Base-by-base conservation (phyloP, 2,888 invertebrate genomes). In the Athetis lepigone region DNA sequence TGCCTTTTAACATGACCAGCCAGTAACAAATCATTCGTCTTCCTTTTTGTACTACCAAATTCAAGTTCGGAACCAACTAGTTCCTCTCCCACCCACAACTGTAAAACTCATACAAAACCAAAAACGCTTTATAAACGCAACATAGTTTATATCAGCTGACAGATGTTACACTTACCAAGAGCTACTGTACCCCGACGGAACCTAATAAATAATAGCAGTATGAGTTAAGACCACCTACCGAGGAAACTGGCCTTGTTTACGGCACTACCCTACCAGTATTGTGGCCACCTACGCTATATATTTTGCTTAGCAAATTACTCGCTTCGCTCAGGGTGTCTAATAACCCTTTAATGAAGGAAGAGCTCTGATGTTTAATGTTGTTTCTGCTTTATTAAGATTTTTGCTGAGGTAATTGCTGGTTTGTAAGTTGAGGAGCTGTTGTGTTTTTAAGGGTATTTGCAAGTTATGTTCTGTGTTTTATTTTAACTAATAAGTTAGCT, bases 141-240 rank as follows among this genome's bases (percentile, higher is more conserved):
- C 57, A 51, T 62, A 77, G 70, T 69, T 76, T 74, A 72, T 70
- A 71, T 59, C 65, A 65, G 56, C 81, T 85, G 88, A 88, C 88
- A 87, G 88, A 87, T 88, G 88, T 88, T 87, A 84, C 86, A 84
- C 82, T 87, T 83, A 84, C 73, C 60, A 76, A 83, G 85, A 88
- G 89, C 87, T 88, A 88, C 90, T 85, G 86, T 88, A 82, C 88
- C 89, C 83, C 87, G 82, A 67, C 79, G 88, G 89, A 86, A 88
- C 88, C 87, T 88, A 91, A 94, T 95, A 95, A 95, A 95, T 94
- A 93, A 94, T 94, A 93, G 80, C 89, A 83, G 84, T 83, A 85
- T 90, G 93, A 94, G 93, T 93, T 93, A 94, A 88, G 93, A 94
- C 94, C 94, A 90, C 94, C 94, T 92, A 92, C 92, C 90, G 94